Percentiles rank a stretch among this genome's conserved stretches.
Evolutionary conservation across 2,113 vertebrate species (phyloP).

Genomic region (Hemibagrus wyckioides): DNA sequence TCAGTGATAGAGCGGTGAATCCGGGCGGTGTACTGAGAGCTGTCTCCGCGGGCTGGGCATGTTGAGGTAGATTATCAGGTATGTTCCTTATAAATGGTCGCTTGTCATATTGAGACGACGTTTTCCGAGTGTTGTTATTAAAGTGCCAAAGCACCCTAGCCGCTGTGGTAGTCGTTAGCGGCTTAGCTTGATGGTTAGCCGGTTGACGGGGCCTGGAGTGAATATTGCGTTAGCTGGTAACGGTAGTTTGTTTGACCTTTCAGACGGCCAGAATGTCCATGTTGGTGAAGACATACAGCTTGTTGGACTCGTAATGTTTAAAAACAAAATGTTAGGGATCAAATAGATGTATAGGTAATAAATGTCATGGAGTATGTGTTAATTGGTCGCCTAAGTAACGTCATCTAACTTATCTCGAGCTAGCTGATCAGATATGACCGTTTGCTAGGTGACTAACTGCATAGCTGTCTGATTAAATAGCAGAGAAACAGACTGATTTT

Average conservation of each 20-base stretch:
- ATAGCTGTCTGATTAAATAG: neutral
- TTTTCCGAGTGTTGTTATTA: neutral
- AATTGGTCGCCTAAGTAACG: neutral
- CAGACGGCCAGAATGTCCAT: neutral
- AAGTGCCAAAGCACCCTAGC: too few species aligned
- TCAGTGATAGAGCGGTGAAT: neutral
- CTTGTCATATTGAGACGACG: neutral
- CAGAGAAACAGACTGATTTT: neutral
- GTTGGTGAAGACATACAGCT: neutral
- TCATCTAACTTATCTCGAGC: neutral
- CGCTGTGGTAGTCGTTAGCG: neutral
- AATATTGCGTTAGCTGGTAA: neutral
- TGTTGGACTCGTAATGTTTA: neutral
- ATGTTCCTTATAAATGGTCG: neutral
- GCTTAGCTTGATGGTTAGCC: slow-evolving; percentile 7
- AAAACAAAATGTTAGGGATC: neutral
- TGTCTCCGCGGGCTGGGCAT: slow-evolving; percentile 32
- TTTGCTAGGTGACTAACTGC: neutral
- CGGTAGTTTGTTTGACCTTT: neutral
- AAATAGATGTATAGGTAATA: too few species aligned
- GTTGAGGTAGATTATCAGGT: slow-evolving; percentile 40
- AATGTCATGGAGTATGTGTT: too few species aligned
- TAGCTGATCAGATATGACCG: neutral
- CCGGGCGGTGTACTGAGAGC: neutral
- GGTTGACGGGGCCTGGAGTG: neutral